Evolutionary conservation across 2,888 invertebrate species (phyloP), one percentile per base, ranked within the genome.

Genomic region (Acleris holmiana): DNA sequence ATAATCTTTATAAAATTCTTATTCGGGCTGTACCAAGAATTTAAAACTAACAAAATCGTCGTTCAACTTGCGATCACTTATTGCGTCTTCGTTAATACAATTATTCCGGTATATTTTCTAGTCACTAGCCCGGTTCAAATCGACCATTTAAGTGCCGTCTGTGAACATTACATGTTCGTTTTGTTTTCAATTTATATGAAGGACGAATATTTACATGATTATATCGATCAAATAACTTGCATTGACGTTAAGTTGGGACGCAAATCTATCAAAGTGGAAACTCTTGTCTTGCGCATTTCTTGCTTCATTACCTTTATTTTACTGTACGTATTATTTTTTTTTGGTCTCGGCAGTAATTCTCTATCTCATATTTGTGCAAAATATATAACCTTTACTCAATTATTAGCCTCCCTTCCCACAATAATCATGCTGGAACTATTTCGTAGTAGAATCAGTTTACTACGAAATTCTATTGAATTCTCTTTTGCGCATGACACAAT

Each of bases 351-450:
- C 35, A 5, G 2, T 6, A 18, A 1, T 3, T 13, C 35, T 7
- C 4, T 51, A 18, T 35, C 1, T 40, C 19, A 15, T 21, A n/a
- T 54, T 18, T 54, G n/a, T 21, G 3, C 8, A 46, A 18, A 68
- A 69, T 53, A 40, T 50, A 35, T 2, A 1, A 21, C 17, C 17
- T 18, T 21, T 10, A 10, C n/a, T 23, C n/a, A 21, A 21, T n/a
- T 18, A 17, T 25, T 61, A 23, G 25, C 18, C 13, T 47, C 58
- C 17, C 35, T 68, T 18, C 56, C 62, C 13, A 19, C 55, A 19
- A 17, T 66, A 8, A 23, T 69, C 0, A 63, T 60, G 47, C 53
- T 68, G 29, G 68, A 69, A 54, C 7, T 69, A 8, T 46, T 59
- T 10, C 59, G 63, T 50, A 35, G n/a, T 17, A 49, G 56, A n/a